Evolutionary conservation across 2,888 invertebrate species (phyloP).

Genomic region (Calliphora vomitoria): DNA sequence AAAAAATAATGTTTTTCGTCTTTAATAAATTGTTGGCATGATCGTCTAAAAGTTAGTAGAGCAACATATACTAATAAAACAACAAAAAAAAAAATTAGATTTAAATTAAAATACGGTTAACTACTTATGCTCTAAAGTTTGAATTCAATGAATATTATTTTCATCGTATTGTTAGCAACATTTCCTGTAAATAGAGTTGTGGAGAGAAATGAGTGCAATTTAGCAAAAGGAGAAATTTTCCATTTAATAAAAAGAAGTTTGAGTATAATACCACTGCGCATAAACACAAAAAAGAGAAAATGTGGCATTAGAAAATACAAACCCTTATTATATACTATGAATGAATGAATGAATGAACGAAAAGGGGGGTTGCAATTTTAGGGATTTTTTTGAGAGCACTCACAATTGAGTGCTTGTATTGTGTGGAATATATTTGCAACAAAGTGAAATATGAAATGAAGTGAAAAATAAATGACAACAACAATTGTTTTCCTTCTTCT

Average conservation of each 20-base stretch:
- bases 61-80: too few species aligned
- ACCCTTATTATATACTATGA: slow-evolving; percentile 3
- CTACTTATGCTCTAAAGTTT: too few species aligned
- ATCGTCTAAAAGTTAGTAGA: too few species aligned
- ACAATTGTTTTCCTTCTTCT: slow-evolving; percentile 53
- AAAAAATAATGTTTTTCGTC: too few species aligned
- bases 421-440: slow-evolving; percentile 48
- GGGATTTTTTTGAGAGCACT: slow-evolving; percentile 59
- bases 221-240: slow-evolving; percentile 65
- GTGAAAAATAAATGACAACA: slow-evolving; percentile 42
- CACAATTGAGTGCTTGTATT: slow-evolving; percentile 29
- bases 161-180: too few species aligned
- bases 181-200: too few species aligned
- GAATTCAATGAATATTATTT: too few species aligned
- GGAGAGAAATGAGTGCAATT: not conserved
- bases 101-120: too few species aligned
- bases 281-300: not conserved
- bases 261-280: slow-evolving; percentile 26
- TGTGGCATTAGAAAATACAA: not conserved
- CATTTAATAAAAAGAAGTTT: not conserved
- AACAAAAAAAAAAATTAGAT: too few species aligned
- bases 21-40: too few species aligned
- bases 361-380: slow-evolving; percentile 55
- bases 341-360: not conserved
- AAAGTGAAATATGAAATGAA: slow-evolving; percentile 20